Evolutionary conservation across 2,797 vertebrate genomes (phyloP), one percentile per base, ranked within the genome.

Genomic region (Gymnodraco acuticeps): DNA sequence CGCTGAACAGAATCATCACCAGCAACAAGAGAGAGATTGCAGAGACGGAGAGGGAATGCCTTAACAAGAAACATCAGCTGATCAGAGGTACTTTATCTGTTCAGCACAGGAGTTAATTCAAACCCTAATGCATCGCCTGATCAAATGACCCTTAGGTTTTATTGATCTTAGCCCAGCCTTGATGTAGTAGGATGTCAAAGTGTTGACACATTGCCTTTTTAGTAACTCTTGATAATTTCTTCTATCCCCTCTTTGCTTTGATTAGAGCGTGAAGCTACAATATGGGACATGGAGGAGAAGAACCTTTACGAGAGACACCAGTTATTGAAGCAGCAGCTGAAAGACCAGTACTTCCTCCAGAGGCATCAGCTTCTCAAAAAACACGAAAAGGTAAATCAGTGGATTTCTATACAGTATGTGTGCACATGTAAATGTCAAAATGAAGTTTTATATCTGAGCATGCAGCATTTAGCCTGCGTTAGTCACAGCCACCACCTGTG

Each of bases 341-440:
- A 99, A 81, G 98, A 99, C 65, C 96, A 97, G 87, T 98, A 97
- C 92, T 99, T 99, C 92, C 95, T 98, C 23, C 98, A 99, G 94
- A 96, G 98, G 79, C 98, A 99, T 0, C 97, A 99, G 70, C 93
- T 99, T 48, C 87, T 99, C 19, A 95, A 97, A 71, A 99, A 98
- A 73, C 98, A 99, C 0, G 97, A 98, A 76, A 99, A 98, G 97
- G 98, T 99, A 90, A 60, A 27, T 23, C 10, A 27, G 20, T 20
- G 42, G 10, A 67, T 63, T 66, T 63, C 54, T 3, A 2, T 23
- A 38, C 47, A 43, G 10, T 15, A 23, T 19, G 8, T 59, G 23
- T 31, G 13, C 10, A 15, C 14, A 15, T 17, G 13, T 33, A 45
- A 38, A 31, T 47, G 16, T 38, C 4, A 10, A 68, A 55, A 68